Base-by-base conservation (phyloP, 2,797 vertebrate genomes). In the Xenopus petersii region DNA sequence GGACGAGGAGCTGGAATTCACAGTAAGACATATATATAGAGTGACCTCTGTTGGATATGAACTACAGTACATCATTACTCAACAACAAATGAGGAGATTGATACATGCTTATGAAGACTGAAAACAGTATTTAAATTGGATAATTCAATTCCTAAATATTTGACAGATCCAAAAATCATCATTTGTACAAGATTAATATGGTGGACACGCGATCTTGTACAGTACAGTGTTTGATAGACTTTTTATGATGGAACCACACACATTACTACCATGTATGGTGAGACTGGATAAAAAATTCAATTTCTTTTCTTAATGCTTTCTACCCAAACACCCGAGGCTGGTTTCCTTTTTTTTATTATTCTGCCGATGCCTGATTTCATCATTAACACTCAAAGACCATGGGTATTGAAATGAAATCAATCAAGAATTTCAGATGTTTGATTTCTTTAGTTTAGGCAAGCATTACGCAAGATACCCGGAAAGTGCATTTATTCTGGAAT, bases 21-120 rank as follows among this genome's bases (percentile, higher is more conserved):
- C 36, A 30, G 51, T 82, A 82, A 87, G 84, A 79, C 65, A n/a
- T 71, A 79, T 84, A 82, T 70, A 51, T 58, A 10, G 82, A 84
- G 75, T 73, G 80, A 80, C 83, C 74, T 0, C 66, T 33, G 66
- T 11, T 68, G 51, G 51, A 55, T 11, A 56, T 36, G 59, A 2
- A 24, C 75, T 12, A 81, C 36, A 42, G 36, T 42, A 42, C 73
- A 70, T 51, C 49, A 51, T 51, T 51, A 10, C 36, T 51, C 49
- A 80, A 30, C 12, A 63, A 42, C 11, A 63, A 6, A 33, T 33
- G 30, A 30, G 61, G 12, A 36, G 30, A 15, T 63, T 63, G 26
- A 36, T 2, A 12, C 17, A 61, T 61, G 59, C 59, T 30, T 21
- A 61, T 17, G 9, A 15, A 12, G 3, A 33, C 33, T 26, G 30